phyloP scores from a whole-genome alignment of 2,113 vertebrate species.

The Barnardius zonarius region DNA sequence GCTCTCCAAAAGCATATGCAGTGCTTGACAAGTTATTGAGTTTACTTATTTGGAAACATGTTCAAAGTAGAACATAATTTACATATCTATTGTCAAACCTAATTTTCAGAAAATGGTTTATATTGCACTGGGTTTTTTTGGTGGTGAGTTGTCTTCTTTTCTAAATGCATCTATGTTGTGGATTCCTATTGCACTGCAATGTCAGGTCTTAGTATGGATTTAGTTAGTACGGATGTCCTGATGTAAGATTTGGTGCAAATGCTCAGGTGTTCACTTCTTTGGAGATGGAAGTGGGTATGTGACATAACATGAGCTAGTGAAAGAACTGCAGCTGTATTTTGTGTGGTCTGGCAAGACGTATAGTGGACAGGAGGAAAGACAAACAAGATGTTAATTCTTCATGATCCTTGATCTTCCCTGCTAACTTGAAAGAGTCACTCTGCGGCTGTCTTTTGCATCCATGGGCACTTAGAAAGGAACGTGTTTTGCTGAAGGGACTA shows the following conservation, averaged over 20 bases:
- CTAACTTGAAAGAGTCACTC: background rate
- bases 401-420: background rate
- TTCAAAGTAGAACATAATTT: background rate
- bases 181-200: background rate
- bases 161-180: background rate
- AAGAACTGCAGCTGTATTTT: background rate
- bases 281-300: accelerated
- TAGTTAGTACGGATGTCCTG: accelerated
- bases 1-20: background rate
- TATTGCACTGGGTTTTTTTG: background rate
- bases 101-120: background rate
- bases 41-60: background rate
- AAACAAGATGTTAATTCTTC: accelerated
- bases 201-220: accelerated
- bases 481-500: background rate
- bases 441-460: background rate
- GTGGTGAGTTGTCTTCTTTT: background rate
- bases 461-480: background rate
- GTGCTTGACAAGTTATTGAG: background rate
- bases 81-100: background rate
- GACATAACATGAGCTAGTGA: background rate
- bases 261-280: background rate
- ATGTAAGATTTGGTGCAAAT: no score
- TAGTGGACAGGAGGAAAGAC: background rate
- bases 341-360: background rate